Evolutionary conservation across 2,113 vertebrate species (phyloP).

Genomic region (Gallinago undulata): DNA sequence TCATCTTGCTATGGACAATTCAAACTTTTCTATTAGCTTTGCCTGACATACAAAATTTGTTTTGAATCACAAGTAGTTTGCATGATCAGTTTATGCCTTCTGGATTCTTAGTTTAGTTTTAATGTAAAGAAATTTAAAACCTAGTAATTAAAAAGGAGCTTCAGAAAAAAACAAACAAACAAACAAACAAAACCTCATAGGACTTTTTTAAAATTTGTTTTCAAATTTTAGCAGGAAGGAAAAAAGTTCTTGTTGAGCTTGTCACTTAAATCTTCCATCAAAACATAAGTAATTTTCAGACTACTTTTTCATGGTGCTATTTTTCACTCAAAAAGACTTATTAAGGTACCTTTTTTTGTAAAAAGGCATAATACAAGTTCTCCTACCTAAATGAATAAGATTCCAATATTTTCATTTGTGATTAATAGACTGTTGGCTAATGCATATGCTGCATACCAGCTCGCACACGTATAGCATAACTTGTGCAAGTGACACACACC

Average conservation of each 20-base stretch:
- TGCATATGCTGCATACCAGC: rapidly evolving
- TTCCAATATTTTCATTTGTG: background rate
- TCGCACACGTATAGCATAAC: rapidly evolving
- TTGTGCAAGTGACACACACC: rapidly evolving
- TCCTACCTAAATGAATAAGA: background rate
- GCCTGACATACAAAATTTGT: background rate
- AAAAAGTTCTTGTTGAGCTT: background rate
- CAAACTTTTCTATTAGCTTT: background rate
- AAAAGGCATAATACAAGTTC: background rate
- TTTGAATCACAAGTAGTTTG: background rate
- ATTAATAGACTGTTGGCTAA: background rate
- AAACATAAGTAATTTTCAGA: background rate
- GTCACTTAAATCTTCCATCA: background rate
- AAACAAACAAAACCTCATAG: background rate
- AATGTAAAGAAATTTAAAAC: background rate
- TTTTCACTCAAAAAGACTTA: background rate
- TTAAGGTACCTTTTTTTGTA: background rate
- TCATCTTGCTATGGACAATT: background rate
- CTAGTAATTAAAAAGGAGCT: background rate
- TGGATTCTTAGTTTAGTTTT: background rate
- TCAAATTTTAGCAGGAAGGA: background rate
- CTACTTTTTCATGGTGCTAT: background rate
- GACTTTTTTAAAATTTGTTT: background rate
- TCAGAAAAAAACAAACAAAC: background rate
- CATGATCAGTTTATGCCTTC: background rate